Evolutionary conservation across 1,140 invertebrate species (phyloP), one percentile per base, ranked within the genome.

Genomic region (Pomacea maculata): DNA sequence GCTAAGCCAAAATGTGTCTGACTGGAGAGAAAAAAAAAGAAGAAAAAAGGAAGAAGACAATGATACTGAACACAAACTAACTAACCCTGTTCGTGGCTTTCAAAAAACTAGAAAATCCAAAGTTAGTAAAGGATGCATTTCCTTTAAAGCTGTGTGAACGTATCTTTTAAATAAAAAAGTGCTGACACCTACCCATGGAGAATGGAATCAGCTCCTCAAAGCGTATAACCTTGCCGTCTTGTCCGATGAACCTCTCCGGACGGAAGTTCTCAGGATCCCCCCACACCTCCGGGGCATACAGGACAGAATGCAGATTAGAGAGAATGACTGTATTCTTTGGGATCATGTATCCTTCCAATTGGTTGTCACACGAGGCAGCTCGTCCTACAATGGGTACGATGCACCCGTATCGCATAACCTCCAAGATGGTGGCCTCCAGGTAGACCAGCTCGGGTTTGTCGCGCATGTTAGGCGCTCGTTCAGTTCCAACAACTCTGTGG

Each of bases 221-320:
- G 76, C 85, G 83, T 54, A 71, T 75, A 0, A 90, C 29, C 65
- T 86, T 86, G 3, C 90, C 90, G 65, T 87, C 85, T 25, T 84
- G 77, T 29, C 87, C 83, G 21, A 93, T 83, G 83, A 92, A 93
- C 74, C 95, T 90, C 83, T 95, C 94, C 0, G 95, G 95, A 4
- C 93, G 90, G 83, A 96, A 96, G 45, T 92, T 91, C 65, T 95
- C 90, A 0, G 95, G 95, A 88, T 96, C 93, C 4, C 92, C 92
- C 95, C 95, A 96, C 4, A 88, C 29, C 25, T 87, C 86, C 5
- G 86, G 85, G 82, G 92, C 90, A 21, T 84, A 84, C 29, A 84
- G 80, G 45, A 85, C 82, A 17, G 75, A 78, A 70, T 85, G 83
- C 25, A 88, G 55, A 75, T 90, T 89, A 10, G 85, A 81, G 5